These are phyloP conservation scores for Aethes cnicana DNA, from an alignment of 2,888 invertebrate species.

Conservation along the genomic window DNA sequence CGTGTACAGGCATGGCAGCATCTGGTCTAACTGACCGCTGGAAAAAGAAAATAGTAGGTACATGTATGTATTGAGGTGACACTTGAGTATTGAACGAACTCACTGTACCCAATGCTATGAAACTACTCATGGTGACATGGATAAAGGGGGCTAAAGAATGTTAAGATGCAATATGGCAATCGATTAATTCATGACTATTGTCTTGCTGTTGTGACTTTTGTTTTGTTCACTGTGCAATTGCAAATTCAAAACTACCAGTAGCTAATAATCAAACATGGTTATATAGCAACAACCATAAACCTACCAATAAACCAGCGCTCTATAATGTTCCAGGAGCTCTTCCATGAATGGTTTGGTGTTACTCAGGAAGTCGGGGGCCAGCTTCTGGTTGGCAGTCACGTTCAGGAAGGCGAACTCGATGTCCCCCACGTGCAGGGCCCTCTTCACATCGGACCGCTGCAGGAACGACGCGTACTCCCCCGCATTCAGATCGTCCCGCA, in stretches of 20 bases:
- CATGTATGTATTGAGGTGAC: too few relatives aligned
- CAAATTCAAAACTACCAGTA: too few relatives aligned
- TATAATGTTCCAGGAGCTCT: conserved; percentile 59
- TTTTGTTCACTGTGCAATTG: too few relatives aligned
- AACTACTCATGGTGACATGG: too few relatives aligned
- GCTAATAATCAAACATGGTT: neutral
- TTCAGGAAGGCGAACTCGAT: conserved; percentile 57
- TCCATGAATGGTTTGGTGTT: conserved; percentile 57
- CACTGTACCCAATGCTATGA: too few relatives aligned
- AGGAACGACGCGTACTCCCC: conserved; percentile 51
- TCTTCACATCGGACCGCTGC: conserved; percentile 49
- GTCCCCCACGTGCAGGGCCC: conserved; percentile 67
- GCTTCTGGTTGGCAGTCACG: conserved; percentile 52
- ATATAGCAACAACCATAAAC: conserved; percentile 9
- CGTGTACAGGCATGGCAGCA: conserved; percentile 62
- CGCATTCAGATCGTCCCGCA: conserved; percentile 52
- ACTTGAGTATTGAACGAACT: too few relatives aligned
- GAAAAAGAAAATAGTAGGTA: conserved; percentile 34
- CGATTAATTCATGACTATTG: too few relatives aligned
- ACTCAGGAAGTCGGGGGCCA: conserved; percentile 64
- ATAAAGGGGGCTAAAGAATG: too few relatives aligned
- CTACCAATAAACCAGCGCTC: conserved; percentile 63
- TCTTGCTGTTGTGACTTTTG: too few relatives aligned
- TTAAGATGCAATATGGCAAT: too few relatives aligned
- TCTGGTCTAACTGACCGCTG: conserved; percentile 73